phyloP scores from a whole-genome alignment of 2,888 invertebrate species.

The Polylopha cassiicola region DNA sequence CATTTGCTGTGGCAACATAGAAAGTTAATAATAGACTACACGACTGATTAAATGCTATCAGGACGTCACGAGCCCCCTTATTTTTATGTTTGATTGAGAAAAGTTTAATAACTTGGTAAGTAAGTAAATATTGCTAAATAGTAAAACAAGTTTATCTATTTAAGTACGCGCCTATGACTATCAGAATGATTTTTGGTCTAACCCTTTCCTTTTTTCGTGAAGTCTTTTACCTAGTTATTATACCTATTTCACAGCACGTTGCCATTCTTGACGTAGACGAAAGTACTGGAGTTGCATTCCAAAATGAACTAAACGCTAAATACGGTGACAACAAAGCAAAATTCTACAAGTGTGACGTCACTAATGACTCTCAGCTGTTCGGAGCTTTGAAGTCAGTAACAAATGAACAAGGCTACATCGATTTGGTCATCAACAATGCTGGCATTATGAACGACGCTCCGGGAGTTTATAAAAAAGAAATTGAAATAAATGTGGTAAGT shows the following conservation, averaged over 20 bases:
- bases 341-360: conserved; percentile 44
- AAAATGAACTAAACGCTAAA: conserved; percentile 35
- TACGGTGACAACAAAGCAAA: conserved; percentile 32
- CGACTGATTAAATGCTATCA: too few relatives aligned
- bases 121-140: too few relatives aligned
- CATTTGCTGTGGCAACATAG: too few relatives aligned
- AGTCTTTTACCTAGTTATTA: not conserved
- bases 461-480: conserved; percentile 36
- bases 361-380: conserved; percentile 34
- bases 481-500: conserved; percentile 46
- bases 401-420: conserved; percentile 32
- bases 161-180: too few relatives aligned
- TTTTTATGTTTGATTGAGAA: too few relatives aligned
- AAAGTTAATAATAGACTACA: too few relatives aligned
- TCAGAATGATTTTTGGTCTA: too few relatives aligned
- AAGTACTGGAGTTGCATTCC: conserved; percentile 27
- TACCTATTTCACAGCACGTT: conserved; percentile 33
- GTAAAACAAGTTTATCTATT: too few relatives aligned
- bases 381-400: conserved; percentile 30
- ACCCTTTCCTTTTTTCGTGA: not conserved
- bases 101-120: too few relatives aligned
- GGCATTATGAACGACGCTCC: conserved; percentile 38
- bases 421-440: conserved; percentile 45
- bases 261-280: conserved; percentile 40
- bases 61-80: too few relatives aligned